A percentile compares a stretch with the other conserved stretches of the same genome.
Conservation (phyloP, 2,113 vertebrate genomes). For the Prolemur simus region DNA sequence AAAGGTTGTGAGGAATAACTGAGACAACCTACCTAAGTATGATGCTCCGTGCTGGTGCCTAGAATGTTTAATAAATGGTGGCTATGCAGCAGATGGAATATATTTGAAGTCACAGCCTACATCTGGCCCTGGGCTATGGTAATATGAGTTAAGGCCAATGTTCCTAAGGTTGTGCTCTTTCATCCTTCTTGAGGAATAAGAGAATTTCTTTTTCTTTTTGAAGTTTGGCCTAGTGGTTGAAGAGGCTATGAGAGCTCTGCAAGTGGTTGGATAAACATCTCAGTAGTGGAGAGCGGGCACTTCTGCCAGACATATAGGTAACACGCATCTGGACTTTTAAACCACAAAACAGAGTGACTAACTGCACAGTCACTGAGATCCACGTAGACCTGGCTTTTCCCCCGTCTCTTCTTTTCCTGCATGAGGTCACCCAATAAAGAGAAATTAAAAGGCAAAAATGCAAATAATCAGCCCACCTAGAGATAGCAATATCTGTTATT, state of each 20-base stretch:
- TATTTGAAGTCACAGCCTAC: background rate
- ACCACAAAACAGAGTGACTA: background rate
- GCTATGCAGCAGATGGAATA: background rate
- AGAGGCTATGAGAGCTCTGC: background rate
- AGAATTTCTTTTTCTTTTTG: background rate
- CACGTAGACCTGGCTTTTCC: no score
- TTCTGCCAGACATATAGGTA: background rate
- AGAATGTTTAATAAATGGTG: background rate
- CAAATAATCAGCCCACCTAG: background rate
- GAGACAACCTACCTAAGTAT: background rate
- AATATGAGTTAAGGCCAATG: background rate
- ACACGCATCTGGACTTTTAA: background rate
- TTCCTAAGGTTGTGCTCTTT: background rate
- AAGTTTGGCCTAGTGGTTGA: background rate
- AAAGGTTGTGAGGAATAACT: background rate
- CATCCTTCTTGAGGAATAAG: background rate
- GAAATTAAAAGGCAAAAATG: background rate
- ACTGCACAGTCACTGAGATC: background rate
- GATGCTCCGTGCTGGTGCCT: background rate
- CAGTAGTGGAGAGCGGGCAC: background rate
- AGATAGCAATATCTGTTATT: background rate
- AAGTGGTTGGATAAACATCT: background rate
- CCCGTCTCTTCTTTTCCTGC: background rate
- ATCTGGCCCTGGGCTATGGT: background rate
- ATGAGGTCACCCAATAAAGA: background rate